phyloP scores from a whole-genome alignment of 2,888 invertebrate genomes.

The Crematogaster levior region DNA sequence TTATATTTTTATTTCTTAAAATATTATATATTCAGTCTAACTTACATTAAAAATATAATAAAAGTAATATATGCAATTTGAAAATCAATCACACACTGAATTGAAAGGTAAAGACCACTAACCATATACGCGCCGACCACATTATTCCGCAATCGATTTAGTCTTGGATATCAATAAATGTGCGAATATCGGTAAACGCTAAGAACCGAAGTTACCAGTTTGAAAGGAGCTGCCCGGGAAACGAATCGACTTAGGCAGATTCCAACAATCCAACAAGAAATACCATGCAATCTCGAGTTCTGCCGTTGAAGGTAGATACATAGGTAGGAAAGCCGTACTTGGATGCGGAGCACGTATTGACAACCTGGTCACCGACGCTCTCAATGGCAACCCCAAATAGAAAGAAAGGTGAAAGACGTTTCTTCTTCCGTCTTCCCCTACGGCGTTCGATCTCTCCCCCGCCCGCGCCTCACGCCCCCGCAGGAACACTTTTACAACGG shows the following conservation, averaged over 20 bases:
- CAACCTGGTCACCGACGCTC: conserved; percentile 79
- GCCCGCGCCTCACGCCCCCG: conserved; percentile 49
- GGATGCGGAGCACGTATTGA: conserved; percentile 81
- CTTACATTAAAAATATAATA: no score
- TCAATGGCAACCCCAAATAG: conserved; percentile 72
- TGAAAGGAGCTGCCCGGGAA: conserved; percentile 24
- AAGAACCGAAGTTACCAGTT: conserved; percentile 37
- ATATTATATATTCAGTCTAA: no score
- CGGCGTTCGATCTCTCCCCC: conserved; percentile 46
- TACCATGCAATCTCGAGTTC: conserved; percentile 73
- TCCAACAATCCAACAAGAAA: conserved; percentile 68
- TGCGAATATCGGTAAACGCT: conserved; percentile 36
- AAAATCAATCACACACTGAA: background rate
- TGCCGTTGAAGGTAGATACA: conserved; percentile 61
- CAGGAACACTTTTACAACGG: conserved; percentile 77
- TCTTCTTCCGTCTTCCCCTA: conserved; percentile 27
- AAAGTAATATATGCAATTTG: background rate
- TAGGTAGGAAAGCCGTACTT: conserved; percentile 56
- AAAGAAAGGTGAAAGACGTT: conserved; percentile 71
- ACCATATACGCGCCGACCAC: background rate
- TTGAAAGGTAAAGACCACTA: conserved; percentile 1
- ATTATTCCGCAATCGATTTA: background rate
- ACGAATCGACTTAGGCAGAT: conserved; percentile 67
- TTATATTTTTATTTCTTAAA: no score
- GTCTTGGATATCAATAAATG: conserved; percentile 33